phyloP scores from a whole-genome alignment of 1,140 invertebrate genomes.

The Antheraea mylitta region DNA sequence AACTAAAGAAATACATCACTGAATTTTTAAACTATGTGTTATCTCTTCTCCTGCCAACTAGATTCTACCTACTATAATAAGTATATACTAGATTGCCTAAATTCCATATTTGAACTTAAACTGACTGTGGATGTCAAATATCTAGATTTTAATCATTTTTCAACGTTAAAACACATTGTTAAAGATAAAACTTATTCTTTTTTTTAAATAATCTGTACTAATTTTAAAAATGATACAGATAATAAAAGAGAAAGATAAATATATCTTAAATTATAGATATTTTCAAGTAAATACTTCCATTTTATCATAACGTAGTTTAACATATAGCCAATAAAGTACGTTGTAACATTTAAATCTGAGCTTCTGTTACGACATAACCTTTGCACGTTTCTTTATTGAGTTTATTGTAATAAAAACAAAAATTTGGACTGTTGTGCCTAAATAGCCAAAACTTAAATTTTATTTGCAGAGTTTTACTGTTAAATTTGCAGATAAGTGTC shows the following conservation, averaged over 20 bases:
- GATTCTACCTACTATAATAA: too few relatives aligned
- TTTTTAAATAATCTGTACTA: too few relatives aligned
- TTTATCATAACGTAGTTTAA: conserved; percentile 6
- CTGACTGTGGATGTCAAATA: too few relatives aligned
- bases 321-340: conserved; percentile 32
- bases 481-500: conserved; percentile 39
- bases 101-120: too few relatives aligned
- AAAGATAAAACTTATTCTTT: too few relatives aligned
- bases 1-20: too few relatives aligned
- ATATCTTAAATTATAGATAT: background rate
- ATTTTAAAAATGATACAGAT: too few relatives aligned
- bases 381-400: conserved; percentile 32
- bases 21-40: too few relatives aligned
- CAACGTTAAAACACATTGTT: too few relatives aligned
- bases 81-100: too few relatives aligned
- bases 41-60: too few relatives aligned
- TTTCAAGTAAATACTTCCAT: background rate
- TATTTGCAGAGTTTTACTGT: conserved; percentile 25
- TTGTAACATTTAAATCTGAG: conserved; percentile 50
- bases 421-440: conserved; percentile 16
- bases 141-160: too few relatives aligned
- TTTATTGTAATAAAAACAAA: background rate
- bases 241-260: background rate
- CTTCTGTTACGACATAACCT: conserved; percentile 33
- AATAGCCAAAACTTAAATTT: conserved; percentile 32